Base-by-base conservation (phyloP, 2,797 vertebrate species). In the Periophthalmus magnuspinnatus region DNA sequence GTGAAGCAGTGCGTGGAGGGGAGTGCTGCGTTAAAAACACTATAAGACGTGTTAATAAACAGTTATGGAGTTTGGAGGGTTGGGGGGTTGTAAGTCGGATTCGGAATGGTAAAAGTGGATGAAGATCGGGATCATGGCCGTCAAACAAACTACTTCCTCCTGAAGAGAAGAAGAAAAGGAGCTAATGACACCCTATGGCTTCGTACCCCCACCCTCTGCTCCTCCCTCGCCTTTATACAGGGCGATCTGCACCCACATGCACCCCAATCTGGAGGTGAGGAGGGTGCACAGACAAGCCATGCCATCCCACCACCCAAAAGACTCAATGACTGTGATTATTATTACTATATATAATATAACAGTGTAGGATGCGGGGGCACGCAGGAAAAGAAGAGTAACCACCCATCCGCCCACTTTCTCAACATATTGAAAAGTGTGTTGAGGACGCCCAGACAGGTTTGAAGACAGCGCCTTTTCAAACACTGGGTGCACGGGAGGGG, bases 271-370 rank as follows among this genome's bases (percentile, higher is more conserved):
- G 72, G 87, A 90, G 90, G 89, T 88, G 88, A 88, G 86, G 81
- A 87, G 86, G 90, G 84, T 80, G 63, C 60, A 76, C 79, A 87
- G 87, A 91, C 89, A 91, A 64, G 85, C 81, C 81, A 80, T 79
- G 84, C 88, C 84, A 67, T 89, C 89, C 87, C 85, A 84, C 81
- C 80, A 77, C 78, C 84, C 76, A 85, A 86, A 81, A 85, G 86
- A 81, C 48, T 62, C 79, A 76, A 92, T 91, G 88, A 90, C 91
- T 91, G 91, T 93, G 90, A 93, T 93, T 93, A 93, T 92, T 92
- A 92, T 91, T 89, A 91, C 90, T 91, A 92, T 91, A 93, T 92
- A 92, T 93, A 93, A 92, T 93, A 93, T 91, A 84, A 92, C 86
- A 88, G 83, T 82, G 90, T 84, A 82, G 80, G 81, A 64, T 78